These are phyloP conservation scores for Ormyrus rosae DNA, from an alignment of 2,888 invertebrate genomes.

Conservation along the genomic window DNA sequence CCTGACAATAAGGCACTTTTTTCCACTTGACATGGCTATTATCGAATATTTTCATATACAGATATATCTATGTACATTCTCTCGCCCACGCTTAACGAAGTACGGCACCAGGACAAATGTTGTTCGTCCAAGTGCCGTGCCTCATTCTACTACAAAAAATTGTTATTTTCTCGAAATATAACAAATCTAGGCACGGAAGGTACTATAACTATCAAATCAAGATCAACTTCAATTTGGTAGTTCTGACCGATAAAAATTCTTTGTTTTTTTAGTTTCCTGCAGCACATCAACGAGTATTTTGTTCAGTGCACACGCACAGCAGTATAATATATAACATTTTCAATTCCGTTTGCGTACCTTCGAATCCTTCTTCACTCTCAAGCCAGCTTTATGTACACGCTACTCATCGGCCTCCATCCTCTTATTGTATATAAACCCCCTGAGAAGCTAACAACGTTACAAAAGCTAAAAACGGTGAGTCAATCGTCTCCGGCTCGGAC, in stretches of 20 bases:
- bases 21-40: slow-evolving; percentile 58
- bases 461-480: slow-evolving; percentile 29
- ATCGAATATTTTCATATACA: slow-evolving; percentile 65
- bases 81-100: slow-evolving; percentile 56
- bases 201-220: slow-evolving; percentile 50
- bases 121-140: slow-evolving; percentile 48
- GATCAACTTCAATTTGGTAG: slow-evolving; percentile 48
- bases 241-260: slow-evolving; percentile 42
- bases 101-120: slow-evolving; percentile 47
- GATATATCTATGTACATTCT: slow-evolving; percentile 67
- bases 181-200: slow-evolving; percentile 48
- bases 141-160: slow-evolving; percentile 38
- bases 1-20: slow-evolving; percentile 66
- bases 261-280: slow-evolving; percentile 12
- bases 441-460: slow-evolving; percentile 44
- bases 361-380: not conserved
- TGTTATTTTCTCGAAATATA: slow-evolving; percentile 33
- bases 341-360: slow-evolving; percentile 20
- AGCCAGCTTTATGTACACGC: slow-evolving; percentile 37
- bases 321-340: slow-evolving; percentile 33
- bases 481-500: slow-evolving; percentile 12
- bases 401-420: too few relatives aligned
- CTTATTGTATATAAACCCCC: slow-evolving; percentile 29
- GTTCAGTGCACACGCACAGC: slow-evolving; percentile 31
- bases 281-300: slow-evolving; percentile 53